phyloP scores from a whole-genome alignment of 2,113 vertebrate genomes.

The Alectura lathami region DNA sequence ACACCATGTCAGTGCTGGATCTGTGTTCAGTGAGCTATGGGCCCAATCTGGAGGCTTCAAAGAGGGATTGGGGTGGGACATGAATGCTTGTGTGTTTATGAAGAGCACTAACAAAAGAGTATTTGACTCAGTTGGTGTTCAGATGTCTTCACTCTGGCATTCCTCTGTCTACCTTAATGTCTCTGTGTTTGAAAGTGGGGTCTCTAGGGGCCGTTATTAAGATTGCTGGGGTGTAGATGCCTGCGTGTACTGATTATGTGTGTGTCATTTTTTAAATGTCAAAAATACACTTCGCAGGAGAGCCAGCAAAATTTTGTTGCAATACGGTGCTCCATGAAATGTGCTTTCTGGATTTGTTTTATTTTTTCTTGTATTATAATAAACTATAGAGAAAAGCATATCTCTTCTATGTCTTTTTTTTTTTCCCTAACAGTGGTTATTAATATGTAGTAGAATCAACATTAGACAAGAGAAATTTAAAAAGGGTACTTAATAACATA shows the following conservation, averaged over 20 bases:
- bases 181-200: conserved; percentile 33
- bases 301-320: conserved; percentile 74
- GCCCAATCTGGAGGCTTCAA: conserved; percentile 31
- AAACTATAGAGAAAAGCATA: conserved; percentile 73
- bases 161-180: conserved; percentile 39
- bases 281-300: conserved; percentile 74
- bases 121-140: conserved; percentile 76
- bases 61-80: conserved; percentile 26
- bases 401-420: conserved; percentile 41
- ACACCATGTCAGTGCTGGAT: conserved; percentile 48
- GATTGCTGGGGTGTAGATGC: conserved; percentile 54
- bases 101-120: conserved; percentile 82
- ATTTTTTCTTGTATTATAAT: conserved; percentile 76
- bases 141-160: conserved; percentile 75
- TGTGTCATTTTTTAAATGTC: conserved; percentile 71
- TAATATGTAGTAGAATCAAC: not conserved
- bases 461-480: not conserved
- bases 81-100: conserved; percentile 75
- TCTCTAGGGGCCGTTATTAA: conserved; percentile 23
- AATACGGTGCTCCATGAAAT: conserved; percentile 79
- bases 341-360: conserved; percentile 76
- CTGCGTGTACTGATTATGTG: conserved; percentile 50
- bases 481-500: not conserved
- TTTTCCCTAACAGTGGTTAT: conserved; percentile 11
- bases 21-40: not conserved